phyloP scores from a whole-genome alignment of 2,888 invertebrate genomes.

The Listrodromus nycthemerus region DNA sequence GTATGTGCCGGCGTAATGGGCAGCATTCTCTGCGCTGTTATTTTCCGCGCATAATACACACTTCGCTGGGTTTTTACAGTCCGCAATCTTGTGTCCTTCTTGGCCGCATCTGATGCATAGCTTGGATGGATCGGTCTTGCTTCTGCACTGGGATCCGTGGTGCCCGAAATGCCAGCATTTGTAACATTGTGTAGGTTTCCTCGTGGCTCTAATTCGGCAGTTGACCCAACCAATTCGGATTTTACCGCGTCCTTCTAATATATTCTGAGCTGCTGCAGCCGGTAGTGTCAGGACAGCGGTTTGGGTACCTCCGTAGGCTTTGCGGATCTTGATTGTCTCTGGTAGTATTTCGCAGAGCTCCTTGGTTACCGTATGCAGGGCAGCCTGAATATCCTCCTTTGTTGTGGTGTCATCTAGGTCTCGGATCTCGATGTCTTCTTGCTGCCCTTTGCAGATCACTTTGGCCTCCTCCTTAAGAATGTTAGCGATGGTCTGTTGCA shows the following conservation, averaged over 20 bases:
- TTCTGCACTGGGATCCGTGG: neutral
- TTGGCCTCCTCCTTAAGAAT: no score
- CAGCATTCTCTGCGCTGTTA: no score
- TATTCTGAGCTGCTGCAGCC: constrained; percentile 30
- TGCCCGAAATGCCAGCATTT: constrained; percentile 63
- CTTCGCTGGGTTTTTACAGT: constrained; percentile 43
- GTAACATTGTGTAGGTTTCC: constrained; percentile 42
- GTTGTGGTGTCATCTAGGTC: no score
- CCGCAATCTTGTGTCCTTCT: constrained; percentile 50
- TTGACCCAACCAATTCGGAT: constrained; percentile 53
- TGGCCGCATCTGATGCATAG: constrained; percentile 61
- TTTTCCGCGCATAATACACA: constrained; percentile 61
- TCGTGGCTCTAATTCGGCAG: constrained; percentile 58
- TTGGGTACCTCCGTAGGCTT: constrained; percentile 59
- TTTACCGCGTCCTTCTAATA: neutral
- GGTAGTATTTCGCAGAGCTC: no score
- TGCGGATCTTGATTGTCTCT: constrained; percentile 21
- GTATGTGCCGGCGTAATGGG: no score
- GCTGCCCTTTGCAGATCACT: no score
- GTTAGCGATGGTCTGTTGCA: no score
- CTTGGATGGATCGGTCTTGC: constrained; percentile 33
- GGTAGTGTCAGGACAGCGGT: constrained; percentile 53
- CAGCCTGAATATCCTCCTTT: constrained; percentile 47
- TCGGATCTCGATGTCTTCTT: no score
- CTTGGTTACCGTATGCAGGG: neutral